phyloP scores from a whole-genome alignment of 2,888 invertebrate species.

The Euphydryas editha region DNA sequence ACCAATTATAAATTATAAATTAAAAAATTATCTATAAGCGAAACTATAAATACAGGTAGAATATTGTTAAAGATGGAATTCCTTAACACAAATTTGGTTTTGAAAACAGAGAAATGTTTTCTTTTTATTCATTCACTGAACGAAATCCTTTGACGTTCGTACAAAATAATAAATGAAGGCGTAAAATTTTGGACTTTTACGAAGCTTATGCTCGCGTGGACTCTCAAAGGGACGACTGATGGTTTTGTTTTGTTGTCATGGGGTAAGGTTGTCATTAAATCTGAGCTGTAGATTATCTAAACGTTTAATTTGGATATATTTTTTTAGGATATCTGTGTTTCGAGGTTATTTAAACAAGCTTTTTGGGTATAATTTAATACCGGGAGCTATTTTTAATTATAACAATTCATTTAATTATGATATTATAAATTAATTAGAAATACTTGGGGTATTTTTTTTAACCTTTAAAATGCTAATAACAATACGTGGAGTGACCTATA shows the following conservation, averaged over 20 bases:
- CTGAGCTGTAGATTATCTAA: slow-evolving; percentile 15
- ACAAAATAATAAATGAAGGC: slow-evolving; percentile 34
- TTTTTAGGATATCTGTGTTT: slow-evolving; percentile 8
- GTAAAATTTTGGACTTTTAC: slow-evolving; percentile 33
- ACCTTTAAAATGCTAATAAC: no score
- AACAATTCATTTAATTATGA: background rate
- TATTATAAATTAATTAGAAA: no score
- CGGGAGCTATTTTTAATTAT: background rate
- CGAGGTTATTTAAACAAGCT: background rate
- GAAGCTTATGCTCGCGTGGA: slow-evolving; percentile 22
- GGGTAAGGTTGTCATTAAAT: slow-evolving; percentile 24
- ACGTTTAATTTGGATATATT: slow-evolving; percentile 22
- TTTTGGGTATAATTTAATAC: background rate
- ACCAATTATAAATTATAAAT: no score
- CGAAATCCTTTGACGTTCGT: slow-evolving; percentile 37
- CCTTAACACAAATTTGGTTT: background rate
- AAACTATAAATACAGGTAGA: background rate
- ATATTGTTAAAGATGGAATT: background rate
- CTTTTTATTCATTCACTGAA: slow-evolving; percentile 31
- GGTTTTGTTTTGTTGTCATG: slow-evolving; percentile 11
- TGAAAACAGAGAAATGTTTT: slow-evolving; percentile 29
- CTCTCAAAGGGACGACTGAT: slow-evolving; percentile 12
- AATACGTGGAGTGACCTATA: no score
- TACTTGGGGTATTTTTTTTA: no score
- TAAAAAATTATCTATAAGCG: background rate